These are phyloP conservation scores for Rhynchophorus ferrugineus DNA, from an alignment of 1,140 invertebrate species.

Conservation along the genomic window DNA sequence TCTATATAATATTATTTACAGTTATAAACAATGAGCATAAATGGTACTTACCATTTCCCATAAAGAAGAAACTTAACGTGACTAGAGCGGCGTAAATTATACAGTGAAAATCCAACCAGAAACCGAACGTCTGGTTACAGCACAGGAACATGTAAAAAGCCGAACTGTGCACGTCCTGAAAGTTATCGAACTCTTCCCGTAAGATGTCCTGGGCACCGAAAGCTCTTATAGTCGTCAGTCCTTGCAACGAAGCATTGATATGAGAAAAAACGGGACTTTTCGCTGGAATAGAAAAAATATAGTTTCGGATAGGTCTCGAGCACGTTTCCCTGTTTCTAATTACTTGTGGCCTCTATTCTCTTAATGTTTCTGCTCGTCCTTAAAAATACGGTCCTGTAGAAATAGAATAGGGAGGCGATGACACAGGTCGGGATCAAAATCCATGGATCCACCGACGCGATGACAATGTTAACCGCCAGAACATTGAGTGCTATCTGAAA, in stretches of 20 bases:
- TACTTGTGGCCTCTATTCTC: constrained; percentile 81
- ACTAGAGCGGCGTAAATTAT: constrained; percentile 64
- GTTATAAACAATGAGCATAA: too few relatives aligned
- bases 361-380: constrained; percentile 77
- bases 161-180: constrained; percentile 55
- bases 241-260: constrained; percentile 79
- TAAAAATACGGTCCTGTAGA: constrained; percentile 70
- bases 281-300: constrained; percentile 42
- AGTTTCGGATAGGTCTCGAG: not conserved
- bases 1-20: too few relatives aligned
- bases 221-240: constrained; percentile 82
- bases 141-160: constrained; percentile 58
- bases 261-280: constrained; percentile 81
- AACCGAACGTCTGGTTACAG: constrained; percentile 60
- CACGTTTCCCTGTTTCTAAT: constrained; percentile 40
- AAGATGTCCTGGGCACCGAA: constrained; percentile 65
- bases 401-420: constrained; percentile 50
- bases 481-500: constrained; percentile 35
- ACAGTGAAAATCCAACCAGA: constrained; percentile 72
- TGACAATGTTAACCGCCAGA: constrained; percentile 40
- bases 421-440: constrained; percentile 53
- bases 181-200: constrained; percentile 38
- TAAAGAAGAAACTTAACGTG: constrained; percentile 61
- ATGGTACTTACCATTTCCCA: constrained; percentile 44
- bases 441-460: constrained; percentile 52